These are phyloP conservation scores for Champsocephalus esox DNA, from an alignment of 2,797 vertebrate genomes.

Conservation along the genomic window DNA sequence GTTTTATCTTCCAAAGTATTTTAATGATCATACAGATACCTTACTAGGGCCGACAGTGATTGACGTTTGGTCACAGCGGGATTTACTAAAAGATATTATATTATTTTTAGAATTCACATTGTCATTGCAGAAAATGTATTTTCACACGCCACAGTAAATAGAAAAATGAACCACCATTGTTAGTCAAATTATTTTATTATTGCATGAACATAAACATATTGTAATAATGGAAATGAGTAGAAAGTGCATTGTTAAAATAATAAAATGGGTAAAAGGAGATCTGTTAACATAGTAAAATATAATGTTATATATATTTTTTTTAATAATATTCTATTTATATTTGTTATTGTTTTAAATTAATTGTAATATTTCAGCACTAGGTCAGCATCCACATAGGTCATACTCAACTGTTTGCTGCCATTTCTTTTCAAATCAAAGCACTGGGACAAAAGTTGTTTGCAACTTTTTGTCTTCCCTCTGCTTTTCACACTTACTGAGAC, in stretches of 20 bases:
- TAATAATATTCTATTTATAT: not conserved
- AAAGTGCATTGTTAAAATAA: constrained; percentile 3
- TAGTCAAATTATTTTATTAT: constrained; percentile 43
- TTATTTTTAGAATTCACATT: not conserved
- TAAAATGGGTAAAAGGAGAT: not conserved
- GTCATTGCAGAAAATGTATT: not conserved
- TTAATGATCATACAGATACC: not conserved
- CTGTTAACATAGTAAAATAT: constrained; percentile 1
- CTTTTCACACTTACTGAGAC: constrained; percentile 20
- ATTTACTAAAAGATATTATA: not conserved
- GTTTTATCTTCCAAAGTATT: not conserved
- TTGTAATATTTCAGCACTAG: not conserved
- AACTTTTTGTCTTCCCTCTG: not conserved
- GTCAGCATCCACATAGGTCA: constrained; percentile 17
- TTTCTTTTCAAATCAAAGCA: constrained; percentile 21
- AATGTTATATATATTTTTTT: not conserved
- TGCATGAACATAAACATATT: constrained; percentile 21
- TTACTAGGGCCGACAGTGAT: no score
- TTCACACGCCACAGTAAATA: not conserved
- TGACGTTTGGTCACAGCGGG: not conserved
- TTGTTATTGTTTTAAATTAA: not conserved
- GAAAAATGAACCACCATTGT: not conserved
- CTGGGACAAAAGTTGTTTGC: not conserved
- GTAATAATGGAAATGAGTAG: not conserved
- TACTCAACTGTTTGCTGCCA: not conserved